Evolutionary conservation across 2,888 invertebrate species (phyloP).

Genomic region (Drosophila villosipedis): DNA sequence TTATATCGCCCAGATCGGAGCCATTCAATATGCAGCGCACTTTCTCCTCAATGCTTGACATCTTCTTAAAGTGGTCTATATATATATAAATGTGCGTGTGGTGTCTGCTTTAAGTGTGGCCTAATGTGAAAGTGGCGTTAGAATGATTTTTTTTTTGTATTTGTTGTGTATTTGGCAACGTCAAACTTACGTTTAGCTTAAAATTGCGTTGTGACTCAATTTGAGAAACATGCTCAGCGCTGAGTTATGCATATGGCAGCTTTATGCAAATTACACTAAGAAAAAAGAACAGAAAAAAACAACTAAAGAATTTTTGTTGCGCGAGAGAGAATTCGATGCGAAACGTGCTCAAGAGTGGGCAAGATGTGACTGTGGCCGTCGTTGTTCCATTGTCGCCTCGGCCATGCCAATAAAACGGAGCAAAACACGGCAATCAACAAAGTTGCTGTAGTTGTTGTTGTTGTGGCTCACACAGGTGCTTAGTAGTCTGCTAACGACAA

Average conservation of each 20-base stretch:
- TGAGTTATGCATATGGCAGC: slow-evolving; percentile 52
- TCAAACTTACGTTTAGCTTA: slow-evolving; percentile 61
- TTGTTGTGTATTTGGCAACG: not conserved
- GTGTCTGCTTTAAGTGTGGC: slow-evolving; percentile 5
- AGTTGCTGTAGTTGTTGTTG: slow-evolving; percentile 16
- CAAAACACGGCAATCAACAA: slow-evolving; percentile 60
- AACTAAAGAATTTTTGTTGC: slow-evolving; percentile 32
- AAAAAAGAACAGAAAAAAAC: not conserved
- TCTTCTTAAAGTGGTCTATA: slow-evolving; percentile 19
- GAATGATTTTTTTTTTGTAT: not conserved
- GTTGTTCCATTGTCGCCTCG: slow-evolving; percentile 39
- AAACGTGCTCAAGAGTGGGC: slow-evolving; percentile 66
- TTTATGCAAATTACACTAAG: slow-evolving; percentile 63
- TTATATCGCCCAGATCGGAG: slow-evolving; percentile 89
- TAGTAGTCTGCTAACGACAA: slow-evolving; percentile 58
- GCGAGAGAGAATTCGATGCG: slow-evolving; percentile 21
- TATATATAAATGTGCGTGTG: not conserved
- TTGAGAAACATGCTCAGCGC: slow-evolving; percentile 64
- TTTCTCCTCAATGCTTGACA: slow-evolving; percentile 83
- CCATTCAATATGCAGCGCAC: slow-evolving; percentile 88
- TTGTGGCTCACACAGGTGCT: slow-evolving; percentile 62
- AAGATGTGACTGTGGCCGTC: slow-evolving; percentile 67
- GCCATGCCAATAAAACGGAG: slow-evolving; percentile 66
- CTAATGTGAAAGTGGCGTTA: slow-evolving; percentile 34
- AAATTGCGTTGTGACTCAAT: slow-evolving; percentile 63